phyloP scores from a whole-genome alignment of 2,113 vertebrate species.

The Chinchilla lanigera region DNA sequence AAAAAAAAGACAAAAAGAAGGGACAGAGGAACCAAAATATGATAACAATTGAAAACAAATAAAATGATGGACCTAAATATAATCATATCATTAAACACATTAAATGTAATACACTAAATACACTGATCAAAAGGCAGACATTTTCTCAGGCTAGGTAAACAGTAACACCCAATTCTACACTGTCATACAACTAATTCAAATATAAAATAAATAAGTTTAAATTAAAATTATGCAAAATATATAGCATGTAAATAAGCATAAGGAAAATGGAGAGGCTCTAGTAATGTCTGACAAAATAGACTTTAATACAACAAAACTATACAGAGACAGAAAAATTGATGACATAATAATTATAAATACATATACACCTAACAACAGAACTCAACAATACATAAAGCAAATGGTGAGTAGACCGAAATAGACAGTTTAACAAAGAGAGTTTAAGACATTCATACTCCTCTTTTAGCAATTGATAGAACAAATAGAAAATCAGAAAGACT shows the following conservation, averaged over 20 bases:
- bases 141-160: background rate
- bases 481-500: background rate
- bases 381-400: background rate
- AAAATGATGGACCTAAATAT: background rate
- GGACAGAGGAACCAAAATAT: background rate
- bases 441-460: background rate
- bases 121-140: background rate
- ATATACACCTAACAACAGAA: background rate
- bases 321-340: background rate
- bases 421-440: background rate
- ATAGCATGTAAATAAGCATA: background rate
- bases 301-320: slow-evolving; percentile 10
- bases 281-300: background rate
- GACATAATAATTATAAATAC: background rate
- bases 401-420: background rate
- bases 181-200: slow-evolving; percentile 32
- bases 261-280: background rate
- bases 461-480: background rate
- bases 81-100: background rate
- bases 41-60: background rate
- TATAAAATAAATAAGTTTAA: background rate
- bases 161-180: background rate
- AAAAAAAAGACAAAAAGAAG: background rate
- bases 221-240: slow-evolving; percentile 24
- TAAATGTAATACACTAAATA: background rate